Percentiles rank a stretch among this genome's conserved stretches.
These are phyloP conservation scores for Copidosoma floridanum DNA, from an alignment of 1,140 invertebrate genomes.

Conservation along the genomic window DNA sequence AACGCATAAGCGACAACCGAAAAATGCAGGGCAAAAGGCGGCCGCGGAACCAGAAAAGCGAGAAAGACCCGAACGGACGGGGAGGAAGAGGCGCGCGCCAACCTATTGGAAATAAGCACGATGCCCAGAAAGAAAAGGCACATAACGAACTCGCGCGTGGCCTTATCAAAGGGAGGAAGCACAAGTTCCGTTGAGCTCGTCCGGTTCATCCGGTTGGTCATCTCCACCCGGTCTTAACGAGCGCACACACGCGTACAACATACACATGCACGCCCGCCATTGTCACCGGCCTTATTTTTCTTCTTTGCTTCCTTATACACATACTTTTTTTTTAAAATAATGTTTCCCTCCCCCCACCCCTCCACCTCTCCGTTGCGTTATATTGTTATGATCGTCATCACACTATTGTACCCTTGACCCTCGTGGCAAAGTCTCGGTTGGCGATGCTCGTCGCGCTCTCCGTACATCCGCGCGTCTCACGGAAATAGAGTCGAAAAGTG, in stretches of 20 bases:
- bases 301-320: not conserved
- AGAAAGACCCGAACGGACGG: not conserved
- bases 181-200: slow-evolving; percentile 38
- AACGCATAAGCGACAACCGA: no score
- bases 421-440: not conserved
- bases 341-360: not conserved
- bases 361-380: not conserved
- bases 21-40: no score
- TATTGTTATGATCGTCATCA: not conserved
- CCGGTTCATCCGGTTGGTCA: slow-evolving; percentile 45
- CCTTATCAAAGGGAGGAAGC: slow-evolving; percentile 8
- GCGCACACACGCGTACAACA: not conserved
- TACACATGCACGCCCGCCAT: not conserved
- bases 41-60: slow-evolving; percentile 15
- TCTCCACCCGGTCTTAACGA: slow-evolving; percentile 31
- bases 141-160: not conserved
- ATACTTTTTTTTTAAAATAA: no score
- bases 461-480: not conserved
- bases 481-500: slow-evolving; percentile 23
- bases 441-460: slow-evolving; percentile 9
- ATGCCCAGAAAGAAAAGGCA: no score
- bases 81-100: not conserved
- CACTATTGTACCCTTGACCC: not conserved
- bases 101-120: slow-evolving; percentile 1
- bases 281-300: not conserved